These are phyloP conservation scores for Rhagoletis zephyria DNA, from an alignment of 1,140 invertebrate species.

Conservation along the genomic window DNA sequence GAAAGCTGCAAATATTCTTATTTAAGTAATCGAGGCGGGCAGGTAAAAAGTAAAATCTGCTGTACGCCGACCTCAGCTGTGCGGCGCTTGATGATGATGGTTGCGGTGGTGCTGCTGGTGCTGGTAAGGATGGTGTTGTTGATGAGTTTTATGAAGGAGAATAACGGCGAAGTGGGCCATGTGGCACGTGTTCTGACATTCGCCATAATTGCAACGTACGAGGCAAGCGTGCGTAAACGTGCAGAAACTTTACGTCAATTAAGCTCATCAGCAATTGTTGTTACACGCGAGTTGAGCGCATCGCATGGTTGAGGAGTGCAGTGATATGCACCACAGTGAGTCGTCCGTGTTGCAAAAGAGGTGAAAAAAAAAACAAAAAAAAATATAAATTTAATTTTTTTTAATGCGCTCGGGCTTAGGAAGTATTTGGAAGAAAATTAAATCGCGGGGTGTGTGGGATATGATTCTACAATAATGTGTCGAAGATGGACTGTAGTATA, in stretches of 20 bases:
- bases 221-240: slow-evolving; percentile 46
- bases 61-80: neutral
- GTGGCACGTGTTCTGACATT: neutral
- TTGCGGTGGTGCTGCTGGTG: neutral
- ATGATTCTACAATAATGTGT: no score
- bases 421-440: no score
- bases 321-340: no score
- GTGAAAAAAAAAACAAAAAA: no score
- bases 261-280: slow-evolving; percentile 41
- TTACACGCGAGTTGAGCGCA: neutral
- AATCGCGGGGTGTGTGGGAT: no score
- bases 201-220: slow-evolving; percentile 49
- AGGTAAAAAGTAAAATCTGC: slow-evolving; percentile 40
- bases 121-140: neutral
- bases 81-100: neutral
- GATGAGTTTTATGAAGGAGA: neutral
- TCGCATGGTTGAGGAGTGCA: neutral
- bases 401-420: no score
- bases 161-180: no score
- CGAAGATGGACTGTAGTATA: no score
- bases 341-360: no score
- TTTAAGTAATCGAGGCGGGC: slow-evolving; percentile 23
- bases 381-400: no score
- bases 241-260: slow-evolving; percentile 50
- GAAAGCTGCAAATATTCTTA: slow-evolving; percentile 46